Percentiles rank a stretch among this genome's conserved stretches.
phyloP scores from a whole-genome alignment of 2,888 invertebrate species.

The Colostygia pectinataria region DNA sequence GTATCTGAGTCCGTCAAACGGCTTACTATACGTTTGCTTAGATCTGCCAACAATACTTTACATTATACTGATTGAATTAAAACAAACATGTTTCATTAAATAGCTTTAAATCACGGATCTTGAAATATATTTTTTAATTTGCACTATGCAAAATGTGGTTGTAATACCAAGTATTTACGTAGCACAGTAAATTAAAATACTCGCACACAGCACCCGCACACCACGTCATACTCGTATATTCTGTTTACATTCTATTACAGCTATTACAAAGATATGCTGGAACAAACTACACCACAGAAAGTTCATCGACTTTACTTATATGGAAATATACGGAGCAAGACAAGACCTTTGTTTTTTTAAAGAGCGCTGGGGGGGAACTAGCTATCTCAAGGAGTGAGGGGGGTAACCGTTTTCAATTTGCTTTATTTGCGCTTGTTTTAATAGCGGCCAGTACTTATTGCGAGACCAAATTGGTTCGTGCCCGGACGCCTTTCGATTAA shows the following conservation, averaged over 20 bases:
- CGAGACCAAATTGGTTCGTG: constrained; percentile 80
- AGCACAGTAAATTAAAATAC: constrained; percentile 19
- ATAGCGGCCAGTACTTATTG: constrained; percentile 80
- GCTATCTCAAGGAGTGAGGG: constrained; percentile 55
- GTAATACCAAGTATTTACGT: constrained; percentile 1
- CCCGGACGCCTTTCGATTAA: constrained; percentile 75
- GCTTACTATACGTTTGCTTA: no score
- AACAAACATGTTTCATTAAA: no score
- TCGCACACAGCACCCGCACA: constrained; percentile 11
- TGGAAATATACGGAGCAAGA: constrained; percentile 49
- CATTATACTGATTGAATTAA: no score
- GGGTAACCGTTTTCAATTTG: constrained; percentile 80
- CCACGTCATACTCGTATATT: constrained; percentile 19
- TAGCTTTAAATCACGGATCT: no score
- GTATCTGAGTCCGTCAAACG: no score
- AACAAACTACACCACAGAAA: constrained; percentile 5
- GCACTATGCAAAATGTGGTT: no score
- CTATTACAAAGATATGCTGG: constrained; percentile 20
- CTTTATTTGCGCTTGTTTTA: constrained; percentile 82
- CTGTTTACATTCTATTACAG: constrained; percentile 22
- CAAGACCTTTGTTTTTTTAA: constrained; percentile 67
- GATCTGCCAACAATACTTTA: no score
- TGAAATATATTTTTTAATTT: no score
- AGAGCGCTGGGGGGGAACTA: constrained; percentile 47
- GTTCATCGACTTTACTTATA: constrained; percentile 18